A percentile compares a stretch with the other conserved stretches of the same genome.
Evolutionary conservation across 1,140 invertebrate genomes (phyloP).

Genomic region (Pseudomyrmex concolor): DNA sequence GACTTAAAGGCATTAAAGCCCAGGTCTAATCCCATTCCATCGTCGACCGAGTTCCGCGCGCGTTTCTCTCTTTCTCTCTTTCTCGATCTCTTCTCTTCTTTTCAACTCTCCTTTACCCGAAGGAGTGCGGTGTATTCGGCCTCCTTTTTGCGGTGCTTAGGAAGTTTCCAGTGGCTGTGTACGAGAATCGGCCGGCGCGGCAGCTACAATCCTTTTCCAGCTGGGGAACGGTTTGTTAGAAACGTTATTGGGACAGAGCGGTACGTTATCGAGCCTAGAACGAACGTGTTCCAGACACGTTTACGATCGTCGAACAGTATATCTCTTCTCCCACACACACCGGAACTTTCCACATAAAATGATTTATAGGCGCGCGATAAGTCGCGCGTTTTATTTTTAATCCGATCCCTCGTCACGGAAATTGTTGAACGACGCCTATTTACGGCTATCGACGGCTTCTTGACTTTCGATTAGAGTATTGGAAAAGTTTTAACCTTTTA

Average conservation of each 20-base stretch:
- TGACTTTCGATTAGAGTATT: neutral
- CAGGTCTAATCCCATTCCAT: constrained; percentile 47
- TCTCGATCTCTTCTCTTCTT: constrained; percentile 6
- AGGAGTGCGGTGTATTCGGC: constrained; percentile 15
- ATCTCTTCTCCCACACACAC: neutral
- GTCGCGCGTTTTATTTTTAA: constrained; percentile 56
- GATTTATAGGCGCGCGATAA: constrained; percentile 51
- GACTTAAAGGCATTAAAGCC: constrained; percentile 56
- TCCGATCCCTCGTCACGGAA: constrained; percentile 15
- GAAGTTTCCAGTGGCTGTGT: constrained; percentile 53
- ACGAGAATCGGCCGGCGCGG: constrained; percentile 15
- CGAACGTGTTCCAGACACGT: constrained; percentile 58
- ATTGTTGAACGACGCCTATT: constrained; percentile 8
- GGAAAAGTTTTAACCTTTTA: neutral
- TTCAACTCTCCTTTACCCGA: neutral
- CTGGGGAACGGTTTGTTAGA: constrained; percentile 42
- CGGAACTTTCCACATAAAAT: constrained; percentile 54
- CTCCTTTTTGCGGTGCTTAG: constrained; percentile 47
- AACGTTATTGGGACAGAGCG: constrained; percentile 56
- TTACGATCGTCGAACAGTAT: constrained; percentile 54
- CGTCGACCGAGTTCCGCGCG: constrained; percentile 43
- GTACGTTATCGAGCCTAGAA: constrained; percentile 51
- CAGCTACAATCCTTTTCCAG: constrained; percentile 15
- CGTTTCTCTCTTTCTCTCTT: neutral
- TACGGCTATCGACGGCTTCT: neutral